phyloP scores from a whole-genome alignment of 2,797 vertebrate genomes.

The Strix occidentalis region DNA sequence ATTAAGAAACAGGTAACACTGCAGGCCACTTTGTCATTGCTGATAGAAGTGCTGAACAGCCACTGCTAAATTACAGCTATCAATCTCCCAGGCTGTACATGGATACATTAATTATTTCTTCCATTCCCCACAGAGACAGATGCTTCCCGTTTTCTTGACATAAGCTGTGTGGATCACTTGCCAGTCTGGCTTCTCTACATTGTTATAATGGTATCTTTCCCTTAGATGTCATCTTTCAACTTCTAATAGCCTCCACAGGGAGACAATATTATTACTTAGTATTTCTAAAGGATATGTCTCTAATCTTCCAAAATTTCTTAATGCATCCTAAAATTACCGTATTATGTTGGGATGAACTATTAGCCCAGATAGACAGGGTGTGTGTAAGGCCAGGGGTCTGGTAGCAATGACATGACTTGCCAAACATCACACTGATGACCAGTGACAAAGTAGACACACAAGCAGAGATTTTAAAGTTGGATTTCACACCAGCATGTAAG shows the following conservation, averaged over 20 bases:
- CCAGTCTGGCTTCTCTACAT: conserved; percentile 11
- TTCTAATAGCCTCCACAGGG: conserved; percentile 9
- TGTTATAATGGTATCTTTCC: conserved; percentile 15
- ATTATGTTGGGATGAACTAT: not conserved
- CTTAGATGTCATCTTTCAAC: conserved; percentile 20
- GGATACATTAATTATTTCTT: conserved; percentile 53
- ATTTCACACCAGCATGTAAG: not conserved
- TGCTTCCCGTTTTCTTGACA: conserved; percentile 47
- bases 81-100: conserved; percentile 41
- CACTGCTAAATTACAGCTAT: conserved; percentile 66
- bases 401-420: not conserved
- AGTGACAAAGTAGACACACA: not conserved
- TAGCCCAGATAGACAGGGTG: not conserved
- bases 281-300: not conserved
- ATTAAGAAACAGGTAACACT: conserved; percentile 61
- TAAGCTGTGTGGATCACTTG: conserved; percentile 19
- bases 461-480: not conserved
- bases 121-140: conserved; percentile 13
- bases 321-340: not conserved
- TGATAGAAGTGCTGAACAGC: conserved; percentile 61
- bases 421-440: not conserved
- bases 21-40: conserved; percentile 53
- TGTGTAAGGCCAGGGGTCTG: not conserved
- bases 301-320: not conserved
- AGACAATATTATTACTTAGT: conserved; percentile 3